phyloP scores from a whole-genome alignment of 2,797 vertebrate species.

The Pristis pectinata region DNA sequence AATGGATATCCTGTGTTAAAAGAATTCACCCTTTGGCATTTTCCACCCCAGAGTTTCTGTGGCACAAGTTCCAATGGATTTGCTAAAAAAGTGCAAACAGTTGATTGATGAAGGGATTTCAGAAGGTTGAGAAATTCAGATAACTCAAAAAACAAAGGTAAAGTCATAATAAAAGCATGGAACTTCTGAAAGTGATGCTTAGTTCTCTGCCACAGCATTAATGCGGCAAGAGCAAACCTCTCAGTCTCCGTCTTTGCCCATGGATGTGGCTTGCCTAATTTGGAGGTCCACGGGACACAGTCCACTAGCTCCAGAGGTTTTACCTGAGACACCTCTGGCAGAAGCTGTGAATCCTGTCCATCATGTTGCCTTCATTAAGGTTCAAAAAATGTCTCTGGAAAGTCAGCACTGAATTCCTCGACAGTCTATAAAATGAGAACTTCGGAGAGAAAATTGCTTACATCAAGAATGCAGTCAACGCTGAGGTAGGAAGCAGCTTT shows the following conservation, averaged over 20 bases:
- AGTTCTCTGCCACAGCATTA: not conserved
- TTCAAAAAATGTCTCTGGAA: not conserved
- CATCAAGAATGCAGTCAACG: no score
- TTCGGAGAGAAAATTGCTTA: no score
- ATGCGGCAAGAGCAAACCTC: not conserved
- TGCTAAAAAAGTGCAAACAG: no score
- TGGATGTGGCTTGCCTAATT: not conserved
- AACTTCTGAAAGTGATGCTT: no score
- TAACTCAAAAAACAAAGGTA: not conserved
- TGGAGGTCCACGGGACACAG: not conserved
- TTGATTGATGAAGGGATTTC: not conserved
- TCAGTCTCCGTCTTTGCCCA: not conserved
- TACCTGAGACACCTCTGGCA: no score
- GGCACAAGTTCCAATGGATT: no score
- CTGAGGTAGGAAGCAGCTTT: no score
- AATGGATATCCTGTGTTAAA: no score
- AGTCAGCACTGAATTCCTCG: not conserved
- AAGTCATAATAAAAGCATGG: no score
- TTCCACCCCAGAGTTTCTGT: no score
- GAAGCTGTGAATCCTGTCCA: not conserved
- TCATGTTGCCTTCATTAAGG: not conserved
- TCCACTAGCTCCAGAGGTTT: not conserved
- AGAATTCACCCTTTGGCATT: no score
- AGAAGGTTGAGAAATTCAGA: not conserved
- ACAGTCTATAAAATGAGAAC: no score